These are phyloP conservation scores for Mormyrus lacerda DNA, from an alignment of 2,113 vertebrate species.

Conservation along the genomic window DNA sequence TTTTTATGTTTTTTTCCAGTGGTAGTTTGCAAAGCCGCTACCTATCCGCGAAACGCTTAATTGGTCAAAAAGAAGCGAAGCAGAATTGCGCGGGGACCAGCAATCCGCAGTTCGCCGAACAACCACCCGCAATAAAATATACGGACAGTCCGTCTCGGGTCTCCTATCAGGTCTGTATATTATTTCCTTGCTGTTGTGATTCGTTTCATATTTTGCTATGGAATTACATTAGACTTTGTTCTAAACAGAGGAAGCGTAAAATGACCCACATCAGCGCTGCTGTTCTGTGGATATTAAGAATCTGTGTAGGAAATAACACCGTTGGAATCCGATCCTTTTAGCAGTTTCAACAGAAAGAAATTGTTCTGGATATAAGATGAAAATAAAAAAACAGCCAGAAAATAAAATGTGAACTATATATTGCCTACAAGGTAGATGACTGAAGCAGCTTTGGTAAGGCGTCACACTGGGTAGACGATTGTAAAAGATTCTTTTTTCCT, in stretches of 20 bases:
- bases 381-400: background rate
- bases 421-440: background rate
- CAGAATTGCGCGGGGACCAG: background rate
- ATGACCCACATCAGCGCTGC: background rate
- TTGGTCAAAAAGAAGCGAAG: background rate
- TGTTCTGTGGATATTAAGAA: background rate
- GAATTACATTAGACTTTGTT: background rate
- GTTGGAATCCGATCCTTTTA: background rate
- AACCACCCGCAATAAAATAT: background rate
- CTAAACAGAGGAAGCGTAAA: background rate
- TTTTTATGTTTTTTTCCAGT: background rate
- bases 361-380: background rate
- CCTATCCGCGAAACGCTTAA: background rate
- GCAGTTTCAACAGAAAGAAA: background rate
- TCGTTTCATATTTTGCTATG: background rate
- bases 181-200: background rate
- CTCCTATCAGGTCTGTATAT: background rate
- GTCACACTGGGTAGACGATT: background rate
- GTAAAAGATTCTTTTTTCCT: background rate
- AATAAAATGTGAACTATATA: background rate
- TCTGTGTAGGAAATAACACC: background rate
- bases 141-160: background rate
- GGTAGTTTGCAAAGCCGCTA: background rate
- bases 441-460: slow-evolving; percentile 1
- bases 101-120: background rate